Base-by-base conservation (phyloP, 2,797 vertebrate genomes). In the Acomys russatus region DNA sequence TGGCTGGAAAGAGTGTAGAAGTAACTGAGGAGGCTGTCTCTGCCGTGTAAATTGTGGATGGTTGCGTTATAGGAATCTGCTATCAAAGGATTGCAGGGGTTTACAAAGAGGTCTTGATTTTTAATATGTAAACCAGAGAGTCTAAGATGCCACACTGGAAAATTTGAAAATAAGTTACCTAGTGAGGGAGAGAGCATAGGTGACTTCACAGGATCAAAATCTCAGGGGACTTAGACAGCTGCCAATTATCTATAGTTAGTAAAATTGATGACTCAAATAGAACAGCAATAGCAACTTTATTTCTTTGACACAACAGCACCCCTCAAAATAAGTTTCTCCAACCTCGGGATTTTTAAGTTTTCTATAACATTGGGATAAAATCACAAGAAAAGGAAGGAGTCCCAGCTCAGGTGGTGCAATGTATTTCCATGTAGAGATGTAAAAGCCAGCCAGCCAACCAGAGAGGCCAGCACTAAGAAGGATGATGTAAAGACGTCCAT, bases 321-420 rank as follows among this genome's bases (percentile, higher is more conserved):
- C 63, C 85, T 73, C 23, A 61, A 92, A 51, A 61, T 88, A 66
- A 79, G 92, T 92, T 93, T 88, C 73, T 35, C 30, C 63, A 93
- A 44, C 23, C 14, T 44, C 79, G 49, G 71, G 8, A 68, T n/a
- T 92, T 86, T 9, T 10, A 66, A 88, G 38, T 91, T 96, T 95
- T 93, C 78, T 63, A 28, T 66, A 79, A 20, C 9, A 14, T 54
- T 51, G 8, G 4, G 49, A 86, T 44, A 25, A 79, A 85, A 84
- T 88, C 14, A 15, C 38, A 18, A 22, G 64, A 63, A 87, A 63
- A 38, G 11, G 35, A 4, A 94, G 44, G 6, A 51, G 23, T 70
- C 23, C 14, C 0, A 84, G 18, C 54, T 28, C 22, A 66, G 28
- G 44, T 30, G 82, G 4, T 71, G 76, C 79, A 51, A 30, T 44